These are phyloP conservation scores for Corythoichthys intestinalis DNA, from an alignment of 2,113 vertebrate genomes.

Conservation along the genomic window DNA sequence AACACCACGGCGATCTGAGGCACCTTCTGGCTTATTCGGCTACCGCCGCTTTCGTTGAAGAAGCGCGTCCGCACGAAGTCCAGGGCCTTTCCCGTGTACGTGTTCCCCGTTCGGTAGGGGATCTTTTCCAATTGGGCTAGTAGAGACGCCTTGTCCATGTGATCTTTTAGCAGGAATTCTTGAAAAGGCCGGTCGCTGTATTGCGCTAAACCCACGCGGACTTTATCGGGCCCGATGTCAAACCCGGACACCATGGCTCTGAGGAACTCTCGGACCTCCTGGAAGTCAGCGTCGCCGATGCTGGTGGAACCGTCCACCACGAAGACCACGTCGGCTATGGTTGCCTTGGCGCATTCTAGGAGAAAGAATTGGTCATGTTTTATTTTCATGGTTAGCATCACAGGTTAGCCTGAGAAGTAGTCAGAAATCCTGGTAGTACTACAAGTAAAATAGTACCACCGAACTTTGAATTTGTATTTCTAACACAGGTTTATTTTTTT, in stretches of 20 bases:
- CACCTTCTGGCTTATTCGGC: conserved; percentile 53
- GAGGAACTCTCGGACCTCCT: conserved; percentile 72
- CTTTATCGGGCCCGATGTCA: conserved; percentile 67
- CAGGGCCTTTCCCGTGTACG: conserved; percentile 73
- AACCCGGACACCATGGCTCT: conserved; percentile 62
- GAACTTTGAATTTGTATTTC: no score
- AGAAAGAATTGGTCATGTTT: background rate
- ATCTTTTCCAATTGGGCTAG: conserved; percentile 65
- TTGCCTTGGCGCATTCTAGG: conserved; percentile 72
- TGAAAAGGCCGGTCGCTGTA: conserved; percentile 63
- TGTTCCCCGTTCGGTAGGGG: conserved; percentile 60
- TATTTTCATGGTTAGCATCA: background rate
- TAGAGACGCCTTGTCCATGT: conserved; percentile 61
- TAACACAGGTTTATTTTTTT: no score
- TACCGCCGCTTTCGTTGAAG: conserved; percentile 67
- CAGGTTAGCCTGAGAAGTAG: background rate
- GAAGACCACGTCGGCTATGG: conserved; percentile 77
- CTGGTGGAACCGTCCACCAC: conserved; percentile 77
- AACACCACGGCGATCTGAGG: conserved; percentile 79
- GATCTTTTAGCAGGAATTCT: conserved; percentile 74
- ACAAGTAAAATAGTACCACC: no score
- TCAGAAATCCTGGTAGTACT: no score
- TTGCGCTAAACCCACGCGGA: conserved; percentile 74
- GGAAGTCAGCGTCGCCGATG: conserved; percentile 67
- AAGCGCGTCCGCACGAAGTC: conserved; percentile 61